phyloP scores from a whole-genome alignment of 2,113 vertebrate genomes.

The Ochotona princeps region DNA sequence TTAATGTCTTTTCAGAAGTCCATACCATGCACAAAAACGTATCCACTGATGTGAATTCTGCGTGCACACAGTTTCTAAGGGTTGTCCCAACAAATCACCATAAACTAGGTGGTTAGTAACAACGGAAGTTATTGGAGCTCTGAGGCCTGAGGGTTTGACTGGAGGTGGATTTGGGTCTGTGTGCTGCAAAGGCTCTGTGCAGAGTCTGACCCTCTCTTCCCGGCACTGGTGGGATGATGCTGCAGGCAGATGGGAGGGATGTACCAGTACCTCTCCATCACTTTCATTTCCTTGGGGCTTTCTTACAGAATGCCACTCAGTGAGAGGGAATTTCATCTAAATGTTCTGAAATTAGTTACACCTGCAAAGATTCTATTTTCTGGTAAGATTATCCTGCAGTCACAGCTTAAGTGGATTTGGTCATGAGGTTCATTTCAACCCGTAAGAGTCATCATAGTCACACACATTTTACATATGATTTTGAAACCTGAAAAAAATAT shows the following conservation, averaged over 20 bases:
- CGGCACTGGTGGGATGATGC: no score
- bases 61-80: neutral
- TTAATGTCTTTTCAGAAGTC: neutral
- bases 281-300: neutral
- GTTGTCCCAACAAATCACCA: neutral
- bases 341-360: neutral
- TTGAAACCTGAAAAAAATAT: slow-evolving; percentile 4
- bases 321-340: neutral
- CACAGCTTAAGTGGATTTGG: neutral
- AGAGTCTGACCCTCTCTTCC: neutral
- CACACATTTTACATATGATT: neutral
- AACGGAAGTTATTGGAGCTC: neutral
- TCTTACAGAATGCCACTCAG: neutral
- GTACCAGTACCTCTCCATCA: neutral
- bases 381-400: neutral
- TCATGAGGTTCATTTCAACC: neutral
- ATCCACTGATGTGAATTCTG: neutral
- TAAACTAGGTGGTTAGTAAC: neutral
- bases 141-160: neutral
- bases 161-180: neutral
- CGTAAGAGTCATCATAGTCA: neutral
- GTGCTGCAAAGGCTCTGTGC: fast-evolving
- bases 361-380: neutral
- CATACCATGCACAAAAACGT: neutral
- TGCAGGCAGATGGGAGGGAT: no score